A percentile compares a stretch with the other conserved stretches of the same genome.
phyloP scores from a whole-genome alignment of 2,888 invertebrate genomes.

The Clistopyga incitator region DNA sequence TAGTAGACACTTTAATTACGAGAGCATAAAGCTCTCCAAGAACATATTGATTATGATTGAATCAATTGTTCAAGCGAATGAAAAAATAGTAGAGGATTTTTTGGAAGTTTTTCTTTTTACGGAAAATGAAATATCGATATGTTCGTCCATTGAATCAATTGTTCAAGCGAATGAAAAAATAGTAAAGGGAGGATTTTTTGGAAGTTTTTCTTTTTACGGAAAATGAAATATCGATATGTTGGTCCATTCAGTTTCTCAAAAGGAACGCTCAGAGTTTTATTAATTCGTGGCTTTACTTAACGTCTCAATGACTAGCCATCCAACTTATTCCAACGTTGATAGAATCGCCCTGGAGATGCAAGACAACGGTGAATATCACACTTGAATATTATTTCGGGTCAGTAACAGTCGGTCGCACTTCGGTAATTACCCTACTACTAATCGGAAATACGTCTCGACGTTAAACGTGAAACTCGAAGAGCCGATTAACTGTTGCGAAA shows the following conservation, averaged over 20 bases:
- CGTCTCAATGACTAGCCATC: neutral
- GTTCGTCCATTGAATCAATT: neutral
- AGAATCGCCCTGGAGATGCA: constrained; percentile 16
- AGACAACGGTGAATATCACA: constrained; percentile 12
- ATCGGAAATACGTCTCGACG: constrained; percentile 32
- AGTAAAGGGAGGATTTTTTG: neutral
- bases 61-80: no score
- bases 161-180: no score
- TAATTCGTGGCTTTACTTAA: constrained; percentile 2
- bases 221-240: neutral
- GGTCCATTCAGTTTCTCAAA: neutral
- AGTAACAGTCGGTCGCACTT: constrained; percentile 44
- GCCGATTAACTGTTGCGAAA: constrained; percentile 56
- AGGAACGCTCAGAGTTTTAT: neutral
- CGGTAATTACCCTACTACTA: constrained; percentile 29
- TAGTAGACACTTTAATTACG: no score
- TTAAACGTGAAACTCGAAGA: constrained; percentile 29
- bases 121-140: neutral
- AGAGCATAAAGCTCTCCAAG: no score
- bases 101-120: neutral
- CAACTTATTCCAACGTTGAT: constrained; percentile 19
- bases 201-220: neutral
- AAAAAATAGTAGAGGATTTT: neutral
- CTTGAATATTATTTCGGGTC: constrained; percentile 42
- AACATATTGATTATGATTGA: no score